Evolutionary conservation across 2,888 invertebrate genomes (phyloP), one percentile per base, ranked within the genome.

Genomic region (Julus scanicus): DNA sequence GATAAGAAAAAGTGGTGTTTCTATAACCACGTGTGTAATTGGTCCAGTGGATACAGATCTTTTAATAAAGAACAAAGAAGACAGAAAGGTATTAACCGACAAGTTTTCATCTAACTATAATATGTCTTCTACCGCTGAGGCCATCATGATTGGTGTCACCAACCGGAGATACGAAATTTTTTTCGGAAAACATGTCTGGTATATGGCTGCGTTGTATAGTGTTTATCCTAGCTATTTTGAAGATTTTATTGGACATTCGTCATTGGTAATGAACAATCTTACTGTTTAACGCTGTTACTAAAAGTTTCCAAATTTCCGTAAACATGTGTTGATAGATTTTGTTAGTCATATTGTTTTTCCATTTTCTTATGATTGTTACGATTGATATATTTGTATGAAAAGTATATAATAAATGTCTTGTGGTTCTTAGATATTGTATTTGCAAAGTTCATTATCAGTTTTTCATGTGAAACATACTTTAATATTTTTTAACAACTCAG

Each of bases 51-150:
- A 86, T 15, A 86, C 86, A 1, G 86, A 86, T 11, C 44, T 48
- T 37, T 37, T 48, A 90, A 92, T 53, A 92, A 92, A 20, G n/a
- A 57, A 53, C 57, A 15, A 48, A 20, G 57, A 87, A 3, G 48
- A 40, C 3, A 48, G 13, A 17, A 37, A 44, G 86, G 40, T 0
- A 37, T 1, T 48, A 6, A 20, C n/a, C 8, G 86, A 86, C 29
- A 29, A 20, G 11, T 40, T 86, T 4, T 37, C 13, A 13, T 86
- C n/a, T 37, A 9, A 11, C 9, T 37, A 29, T 86, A 40, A 86
- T 37, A 17, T 48, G 13, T 39, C 13, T 13, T 13, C 29, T 17
- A 48, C 37, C 5, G 9, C 86, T 86, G 44, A 86, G 11, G 86
- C 40, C 48, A 86, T 86, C 48, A 86, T 86, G 40, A 86, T 3